phyloP scores from a whole-genome alignment of 2,113 vertebrate genomes.

The Zosterops hypoxanthus region DNA sequence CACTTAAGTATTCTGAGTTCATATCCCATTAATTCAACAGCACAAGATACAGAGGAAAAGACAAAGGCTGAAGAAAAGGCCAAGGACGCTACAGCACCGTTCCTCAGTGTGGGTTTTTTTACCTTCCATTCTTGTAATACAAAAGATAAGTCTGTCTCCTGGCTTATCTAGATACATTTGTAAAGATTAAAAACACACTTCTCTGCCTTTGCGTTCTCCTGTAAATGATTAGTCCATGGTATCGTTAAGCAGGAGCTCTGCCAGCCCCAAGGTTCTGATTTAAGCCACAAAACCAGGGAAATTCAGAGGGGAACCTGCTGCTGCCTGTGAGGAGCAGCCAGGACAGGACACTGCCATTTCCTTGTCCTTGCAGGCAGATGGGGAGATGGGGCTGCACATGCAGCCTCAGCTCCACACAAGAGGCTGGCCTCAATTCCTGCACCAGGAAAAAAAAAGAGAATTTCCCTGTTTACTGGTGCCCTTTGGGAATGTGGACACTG shows the following conservation, averaged over 20 bases:
- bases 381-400: neutral
- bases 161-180: constrained; percentile 58
- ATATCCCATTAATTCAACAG: constrained; percentile 61
- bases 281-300: neutral
- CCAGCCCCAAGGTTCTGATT: constrained; percentile 3
- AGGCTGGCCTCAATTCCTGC: neutral
- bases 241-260: neutral
- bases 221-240: constrained; percentile 21
- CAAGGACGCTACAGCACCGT: neutral
- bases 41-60: neutral
- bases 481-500: neutral
- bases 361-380: neutral
- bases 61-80: constrained; percentile 60
- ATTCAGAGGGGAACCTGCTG: neutral
- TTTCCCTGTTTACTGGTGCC: neutral
- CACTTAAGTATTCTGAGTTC: constrained; percentile 57
- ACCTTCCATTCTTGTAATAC: neutral
- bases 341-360: neutral
- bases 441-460: neutral
- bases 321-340: neutral
- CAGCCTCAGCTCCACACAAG: neutral
- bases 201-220: constrained; percentile 5
- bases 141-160: constrained; percentile 53
- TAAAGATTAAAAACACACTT: constrained; percentile 45
- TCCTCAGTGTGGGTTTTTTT: neutral